Conservation (phyloP, 2,797 vertebrate genomes). For the Cossypha caffra region DNA sequence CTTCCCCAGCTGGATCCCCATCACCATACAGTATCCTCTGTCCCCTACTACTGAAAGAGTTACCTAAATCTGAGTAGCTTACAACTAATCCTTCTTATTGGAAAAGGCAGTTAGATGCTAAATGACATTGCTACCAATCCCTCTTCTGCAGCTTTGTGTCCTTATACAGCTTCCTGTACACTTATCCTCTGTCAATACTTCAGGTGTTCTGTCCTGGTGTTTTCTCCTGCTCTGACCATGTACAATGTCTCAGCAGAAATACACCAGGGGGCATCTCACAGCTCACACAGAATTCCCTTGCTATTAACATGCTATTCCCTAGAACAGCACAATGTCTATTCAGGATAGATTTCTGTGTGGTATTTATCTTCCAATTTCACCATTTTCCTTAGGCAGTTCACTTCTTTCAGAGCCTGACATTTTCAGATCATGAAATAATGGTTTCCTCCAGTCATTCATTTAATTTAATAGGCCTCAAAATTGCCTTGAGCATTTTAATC, state of each 20-base stretch:
- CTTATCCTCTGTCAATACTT: background rate
- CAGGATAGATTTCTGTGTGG: background rate
- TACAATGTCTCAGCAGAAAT: background rate
- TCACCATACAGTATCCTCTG: background rate
- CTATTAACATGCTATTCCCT: background rate
- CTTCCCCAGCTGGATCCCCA: background rate
- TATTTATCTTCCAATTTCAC: background rate
- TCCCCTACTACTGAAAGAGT: background rate
- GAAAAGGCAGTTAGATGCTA: background rate
- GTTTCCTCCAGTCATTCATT: background rate
- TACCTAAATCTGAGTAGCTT: background rate
- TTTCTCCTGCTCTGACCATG: background rate
- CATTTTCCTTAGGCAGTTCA: background rate
- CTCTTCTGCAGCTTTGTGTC: background rate
- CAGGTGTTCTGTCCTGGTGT: background rate
- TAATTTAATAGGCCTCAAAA: background rate
- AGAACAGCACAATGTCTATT: background rate
- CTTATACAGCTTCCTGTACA: background rate
- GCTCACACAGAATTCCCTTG: background rate
- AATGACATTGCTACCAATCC: background rate
- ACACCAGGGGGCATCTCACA: slow-evolving; percentile 47
- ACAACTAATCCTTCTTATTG: background rate
- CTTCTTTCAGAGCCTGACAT: background rate
- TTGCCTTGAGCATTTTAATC: background rate
- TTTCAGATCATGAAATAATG: background rate